Base-by-base conservation (phyloP, 2,797 vertebrate species). In the Sebastes reedi region DNA sequence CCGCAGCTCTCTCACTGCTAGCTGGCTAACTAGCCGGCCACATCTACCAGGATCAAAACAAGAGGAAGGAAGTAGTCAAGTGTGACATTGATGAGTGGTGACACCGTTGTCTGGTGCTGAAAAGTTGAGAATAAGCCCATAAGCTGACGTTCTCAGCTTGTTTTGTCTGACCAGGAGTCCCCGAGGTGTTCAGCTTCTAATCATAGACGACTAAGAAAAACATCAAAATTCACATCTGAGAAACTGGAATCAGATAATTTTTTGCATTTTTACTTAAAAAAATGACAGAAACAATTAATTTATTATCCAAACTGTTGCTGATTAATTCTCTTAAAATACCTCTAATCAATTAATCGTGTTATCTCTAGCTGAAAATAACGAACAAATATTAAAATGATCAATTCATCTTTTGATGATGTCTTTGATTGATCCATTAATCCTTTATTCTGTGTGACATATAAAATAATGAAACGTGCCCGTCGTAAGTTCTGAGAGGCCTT, bases 371-470 rank as follows among this genome's bases (percentile, higher is more conserved):
- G 5, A 0, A 61, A 25, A 1, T 42, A 32, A 10, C 22, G 50
- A 50, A 46, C 11, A 50, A 1, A 30, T 66, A 42, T 55, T 20
- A 10, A n/a, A 6, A 32, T 8, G 4, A 6, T 25, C 6, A 25
- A 54, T 14, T 29, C 1, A 5, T 22, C 4, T 32, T 46, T 12
- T 20, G 16, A 20, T 32, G 0, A 10, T n/a, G 5, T 27, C 1
- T 56, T 65, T 6, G 2, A 30, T 16, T 32, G 20, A 42, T 2
- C 1, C 0, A 9, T 18, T 29, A 22, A 42, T 52, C 3, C 0
- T 27, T 62, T 2, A 5, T 42, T 24, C 16, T 4, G 32, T 8
- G 8, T 25, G 52, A 34, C 34, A 8, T 56, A 25, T 16, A 14
- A 32, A 62, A 32, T 62, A 20, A 7, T 13, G 36, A n/a, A 20